phyloP scores from a whole-genome alignment of 2,797 vertebrate genomes.

The Vipera ursinii region DNA sequence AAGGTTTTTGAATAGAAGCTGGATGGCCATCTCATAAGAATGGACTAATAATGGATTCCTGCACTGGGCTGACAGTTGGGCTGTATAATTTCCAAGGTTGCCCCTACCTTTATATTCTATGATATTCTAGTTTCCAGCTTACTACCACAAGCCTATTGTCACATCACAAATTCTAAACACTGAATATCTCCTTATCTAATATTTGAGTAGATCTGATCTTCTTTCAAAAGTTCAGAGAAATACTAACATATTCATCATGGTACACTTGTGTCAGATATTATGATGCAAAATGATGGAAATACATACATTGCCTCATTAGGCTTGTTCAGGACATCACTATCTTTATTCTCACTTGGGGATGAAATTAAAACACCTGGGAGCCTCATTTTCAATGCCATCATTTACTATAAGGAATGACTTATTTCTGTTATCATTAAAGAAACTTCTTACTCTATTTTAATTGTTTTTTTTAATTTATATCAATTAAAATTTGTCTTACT shows the following conservation, averaged over 20 bases:
- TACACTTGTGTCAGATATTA: neutral
- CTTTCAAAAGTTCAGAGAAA: neutral
- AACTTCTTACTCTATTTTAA: neutral
- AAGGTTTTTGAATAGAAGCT: neutral
- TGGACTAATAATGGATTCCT: neutral
- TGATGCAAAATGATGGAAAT: neutral
- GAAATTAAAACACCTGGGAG: neutral
- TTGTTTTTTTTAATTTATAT: neutral
- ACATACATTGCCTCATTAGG: neutral
- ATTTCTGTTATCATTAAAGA: neutral
- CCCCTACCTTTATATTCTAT: neutral
- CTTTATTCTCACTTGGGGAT: neutral
- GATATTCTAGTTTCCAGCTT: neutral
- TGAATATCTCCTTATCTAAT: neutral
- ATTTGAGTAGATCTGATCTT: neutral
- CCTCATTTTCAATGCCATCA: neutral
- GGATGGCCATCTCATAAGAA: neutral
- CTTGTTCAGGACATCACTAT: neutral
- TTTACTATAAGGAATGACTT: neutral
- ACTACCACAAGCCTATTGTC: neutral
- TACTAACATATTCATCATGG: neutral
- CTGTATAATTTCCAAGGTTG: neutral
- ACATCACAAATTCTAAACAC: neutral
- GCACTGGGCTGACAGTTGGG: neutral
- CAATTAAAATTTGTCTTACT: conserved; percentile 56